Percentiles rank a stretch among this genome's conserved stretches.
These are phyloP conservation scores for Pontoporia blainvillei DNA, from an alignment of 2,113 vertebrate species.

Conservation along the genomic window DNA sequence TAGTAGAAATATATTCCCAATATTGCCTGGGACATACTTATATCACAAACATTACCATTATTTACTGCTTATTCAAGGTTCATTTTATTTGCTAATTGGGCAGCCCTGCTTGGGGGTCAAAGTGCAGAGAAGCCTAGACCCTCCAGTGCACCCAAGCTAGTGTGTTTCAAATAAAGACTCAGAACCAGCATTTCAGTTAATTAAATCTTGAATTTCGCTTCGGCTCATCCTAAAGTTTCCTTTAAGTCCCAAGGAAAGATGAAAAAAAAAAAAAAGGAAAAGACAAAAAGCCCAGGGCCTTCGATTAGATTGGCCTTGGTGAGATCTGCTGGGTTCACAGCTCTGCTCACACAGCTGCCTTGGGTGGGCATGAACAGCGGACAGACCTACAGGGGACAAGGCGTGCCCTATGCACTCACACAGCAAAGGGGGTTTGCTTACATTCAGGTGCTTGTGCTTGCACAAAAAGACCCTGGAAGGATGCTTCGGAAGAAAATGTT, in stretches of 20 bases:
- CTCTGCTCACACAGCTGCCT: neutral
- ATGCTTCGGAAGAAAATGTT: neutral
- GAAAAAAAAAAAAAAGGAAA: neutral
- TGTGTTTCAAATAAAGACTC: neutral
- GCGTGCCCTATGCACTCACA: neutral
- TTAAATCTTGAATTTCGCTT: constrained; percentile 1
- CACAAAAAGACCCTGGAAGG: neutral
- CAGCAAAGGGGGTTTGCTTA: neutral
- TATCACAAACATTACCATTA: neutral
- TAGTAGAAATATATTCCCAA: neutral
- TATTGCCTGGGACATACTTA: neutral
- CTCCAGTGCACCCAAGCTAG: neutral
- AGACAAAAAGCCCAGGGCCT: neutral
- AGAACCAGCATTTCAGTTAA: neutral
- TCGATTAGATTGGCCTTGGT: neutral
- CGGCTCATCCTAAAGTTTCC: neutral
- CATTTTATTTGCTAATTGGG: neutral
- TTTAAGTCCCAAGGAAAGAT: neutral
- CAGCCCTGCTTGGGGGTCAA: neutral
- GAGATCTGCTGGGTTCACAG: neutral
- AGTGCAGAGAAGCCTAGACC: neutral
- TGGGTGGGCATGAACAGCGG: neutral
- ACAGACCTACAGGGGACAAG: accelerated
- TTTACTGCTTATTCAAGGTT: neutral
- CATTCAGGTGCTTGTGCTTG: neutral